Evolutionary conservation across 1,140 invertebrate species (phyloP), one percentile per base, ranked within the genome.

Genomic region (Euwallacea similis): DNA sequence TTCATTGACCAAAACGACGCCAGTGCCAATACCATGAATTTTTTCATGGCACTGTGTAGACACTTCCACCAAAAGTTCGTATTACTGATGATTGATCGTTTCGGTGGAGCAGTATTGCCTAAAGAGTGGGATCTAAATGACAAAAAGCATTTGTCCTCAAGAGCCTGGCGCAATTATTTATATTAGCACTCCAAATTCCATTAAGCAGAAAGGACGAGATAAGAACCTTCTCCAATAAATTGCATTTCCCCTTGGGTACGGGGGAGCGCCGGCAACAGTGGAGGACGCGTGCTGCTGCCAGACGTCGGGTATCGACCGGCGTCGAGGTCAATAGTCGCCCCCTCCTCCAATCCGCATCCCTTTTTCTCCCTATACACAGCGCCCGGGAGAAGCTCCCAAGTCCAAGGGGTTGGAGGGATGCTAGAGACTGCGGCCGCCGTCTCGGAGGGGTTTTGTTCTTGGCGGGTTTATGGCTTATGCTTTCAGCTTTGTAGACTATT

Each of bases 261-360:
- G 2, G 7, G n/a, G 13, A 10, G 62, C 62, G 47, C 15, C 15
- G 66, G 66, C 66, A 68, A 68, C 66, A 60, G 16, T 50, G 66
- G 50, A 66, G 42, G 62, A 21, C 21, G 41, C 44, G 44, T 53
- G 42, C 21, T 50, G 44, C 62, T 64, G 16, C 60, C 61, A 70
- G 68, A 70, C 68, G 68, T 61, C 68, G 68, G 53, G 33, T 70
- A 70, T 70, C 68, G 68, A 70, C 60, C 68, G 50, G 61, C 53
- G 15, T 58, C 60, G 68, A 70, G 68, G 68, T 70, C 68, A 70
- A 70, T 64, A 70, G 68, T 70, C 68, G 61, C 54, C 68, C 53
- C 68, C 68, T 33, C 11, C 10, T 54, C 61, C 59, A 13, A 54
- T 46, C 47, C 63, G 15, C 15, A 9, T 43, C 66, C 7, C 59